Conservation (phyloP, 2,888 invertebrate species). For the Ashinkailepas kermadecensis region DNA sequence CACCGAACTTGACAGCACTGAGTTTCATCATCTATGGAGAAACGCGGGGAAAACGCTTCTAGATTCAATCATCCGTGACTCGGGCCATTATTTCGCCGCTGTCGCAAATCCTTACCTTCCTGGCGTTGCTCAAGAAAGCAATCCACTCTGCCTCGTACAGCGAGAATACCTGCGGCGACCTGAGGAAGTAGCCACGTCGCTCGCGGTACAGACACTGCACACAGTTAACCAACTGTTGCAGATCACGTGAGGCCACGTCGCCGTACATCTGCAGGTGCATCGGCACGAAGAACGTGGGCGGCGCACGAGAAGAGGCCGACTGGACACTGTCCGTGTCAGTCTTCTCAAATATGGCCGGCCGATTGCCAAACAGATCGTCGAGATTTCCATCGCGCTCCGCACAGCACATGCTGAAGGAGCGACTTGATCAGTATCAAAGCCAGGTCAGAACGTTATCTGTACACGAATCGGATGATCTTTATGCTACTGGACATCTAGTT, state of each 20-base stretch:
- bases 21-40: too few species aligned
- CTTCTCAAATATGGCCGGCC: background rate
- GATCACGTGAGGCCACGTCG: background rate
- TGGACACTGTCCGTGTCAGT: background rate
- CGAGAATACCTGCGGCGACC: background rate
- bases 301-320: background rate
- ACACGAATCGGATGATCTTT: too few species aligned
- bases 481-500: too few species aligned
- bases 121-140: background rate
- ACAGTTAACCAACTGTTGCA: background rate
- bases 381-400: too few species aligned
- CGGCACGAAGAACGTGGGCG: background rate
- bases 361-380: too few species aligned
- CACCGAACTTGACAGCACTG: too few species aligned
- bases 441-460: too few species aligned
- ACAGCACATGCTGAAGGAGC: too few species aligned
- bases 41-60: too few species aligned
- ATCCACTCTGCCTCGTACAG: background rate
- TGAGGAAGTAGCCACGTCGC: background rate
- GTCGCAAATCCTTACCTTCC: background rate
- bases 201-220: background rate
- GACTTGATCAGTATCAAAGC: too few species aligned
- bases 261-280: conserved; percentile 9
- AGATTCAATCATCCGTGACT: too few species aligned
- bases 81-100: too few species aligned